Evolutionary conservation across 2,113 vertebrate species (phyloP).

Genomic region (Cygnus buccinator): DNA sequence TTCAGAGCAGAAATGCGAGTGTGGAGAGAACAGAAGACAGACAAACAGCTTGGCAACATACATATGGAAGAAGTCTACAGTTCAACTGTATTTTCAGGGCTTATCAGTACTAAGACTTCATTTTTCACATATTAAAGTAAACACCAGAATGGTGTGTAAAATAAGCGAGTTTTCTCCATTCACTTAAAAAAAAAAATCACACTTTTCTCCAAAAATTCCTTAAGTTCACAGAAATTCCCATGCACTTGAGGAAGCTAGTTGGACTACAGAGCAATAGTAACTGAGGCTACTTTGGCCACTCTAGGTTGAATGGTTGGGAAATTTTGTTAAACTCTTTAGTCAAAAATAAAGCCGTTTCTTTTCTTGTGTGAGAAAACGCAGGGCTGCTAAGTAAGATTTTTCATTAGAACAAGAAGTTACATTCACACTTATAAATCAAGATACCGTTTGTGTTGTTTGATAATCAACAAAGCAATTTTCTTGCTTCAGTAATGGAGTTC

Average conservation of each 20-base stretch:
- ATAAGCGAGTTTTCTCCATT: neutral
- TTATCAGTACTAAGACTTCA: neutral
- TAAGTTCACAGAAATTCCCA: neutral
- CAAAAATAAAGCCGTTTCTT: neutral
- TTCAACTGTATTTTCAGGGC: neutral
- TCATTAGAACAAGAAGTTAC: neutral
- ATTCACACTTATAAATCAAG: neutral
- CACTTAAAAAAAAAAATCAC: neutral
- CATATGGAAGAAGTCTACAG: neutral
- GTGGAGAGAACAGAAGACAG: neutral
- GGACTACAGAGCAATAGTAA: neutral
- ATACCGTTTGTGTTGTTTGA: neutral
- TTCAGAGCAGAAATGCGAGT: neutral
- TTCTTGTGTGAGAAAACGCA: neutral
- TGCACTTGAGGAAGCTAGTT: neutral
- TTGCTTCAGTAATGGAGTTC: neutral
- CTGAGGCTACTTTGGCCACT: neutral
- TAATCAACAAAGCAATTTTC: neutral
- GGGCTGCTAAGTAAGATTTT: neutral
- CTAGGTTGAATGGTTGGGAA: neutral
- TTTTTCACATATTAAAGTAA: neutral
- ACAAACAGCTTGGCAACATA: neutral
- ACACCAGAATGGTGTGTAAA: neutral
- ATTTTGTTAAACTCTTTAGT: neutral
- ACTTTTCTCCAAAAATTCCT: neutral